Conservation (phyloP, 2,888 invertebrate species). For the Microctonus brassicae region DNA sequence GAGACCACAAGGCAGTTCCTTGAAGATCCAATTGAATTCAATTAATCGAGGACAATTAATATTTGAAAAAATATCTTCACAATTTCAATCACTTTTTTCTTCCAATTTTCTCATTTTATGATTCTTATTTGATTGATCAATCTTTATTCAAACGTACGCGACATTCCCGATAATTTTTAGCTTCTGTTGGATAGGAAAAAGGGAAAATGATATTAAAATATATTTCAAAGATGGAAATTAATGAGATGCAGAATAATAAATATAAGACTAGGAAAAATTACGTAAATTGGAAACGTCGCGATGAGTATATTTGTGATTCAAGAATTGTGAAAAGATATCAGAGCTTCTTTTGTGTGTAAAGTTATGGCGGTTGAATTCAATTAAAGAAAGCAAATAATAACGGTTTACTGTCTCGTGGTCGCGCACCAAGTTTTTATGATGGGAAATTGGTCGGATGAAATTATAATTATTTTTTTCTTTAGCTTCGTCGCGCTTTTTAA, state of each 20-base stretch:
- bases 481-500: slow-evolving; percentile 24
- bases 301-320: slow-evolving; percentile 36
- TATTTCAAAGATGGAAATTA: background rate
- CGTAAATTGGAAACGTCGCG: slow-evolving; percentile 28
- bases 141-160: slow-evolving; percentile 35
- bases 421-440: slow-evolving; percentile 9
- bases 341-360: background rate
- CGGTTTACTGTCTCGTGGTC: slow-evolving; percentile 46
- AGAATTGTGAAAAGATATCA: slow-evolving; percentile 43
- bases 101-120: slow-evolving; percentile 37
- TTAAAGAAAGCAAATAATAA: slow-evolving; percentile 55
- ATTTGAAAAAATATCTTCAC: background rate
- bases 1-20: slow-evolving; percentile 26
- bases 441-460: slow-evolving; percentile 33
- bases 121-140: slow-evolving; percentile 35
- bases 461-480: slow-evolving; percentile 46
- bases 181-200: slow-evolving; percentile 6
- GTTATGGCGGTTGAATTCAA: slow-evolving; percentile 46
- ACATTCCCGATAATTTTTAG: slow-evolving; percentile 28
- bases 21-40: slow-evolving; percentile 14
- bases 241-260: slow-evolving; percentile 25
- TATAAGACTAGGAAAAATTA: slow-evolving; percentile 20
- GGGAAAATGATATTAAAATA: background rate
- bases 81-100: slow-evolving; percentile 1
- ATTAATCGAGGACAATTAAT: too few species aligned